Evolutionary conservation across 2,113 vertebrate genomes (phyloP).

Genomic region (Channa argus): DNA sequence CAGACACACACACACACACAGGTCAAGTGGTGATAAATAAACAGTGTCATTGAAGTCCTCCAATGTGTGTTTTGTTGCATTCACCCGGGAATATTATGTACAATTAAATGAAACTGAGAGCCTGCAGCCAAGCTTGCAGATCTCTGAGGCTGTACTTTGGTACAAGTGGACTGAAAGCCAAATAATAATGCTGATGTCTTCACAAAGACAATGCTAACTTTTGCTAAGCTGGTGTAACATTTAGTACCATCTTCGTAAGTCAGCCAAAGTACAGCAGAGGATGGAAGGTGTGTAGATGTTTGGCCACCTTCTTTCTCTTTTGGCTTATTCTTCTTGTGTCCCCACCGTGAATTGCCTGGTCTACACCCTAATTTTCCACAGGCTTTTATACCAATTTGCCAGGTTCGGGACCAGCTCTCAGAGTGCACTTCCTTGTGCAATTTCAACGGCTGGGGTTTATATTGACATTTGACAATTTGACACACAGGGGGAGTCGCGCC

Average conservation of each 20-base stretch:
- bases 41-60: slow-evolving; percentile 74
- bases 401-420: no score
- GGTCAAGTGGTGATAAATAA: slow-evolving; percentile 82
- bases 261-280: neutral
- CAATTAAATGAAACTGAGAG: neutral
- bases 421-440: no score
- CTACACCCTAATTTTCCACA: no score
- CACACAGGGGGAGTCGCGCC: no score
- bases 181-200: slow-evolving; percentile 1
- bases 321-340: no score
- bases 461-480: no score
- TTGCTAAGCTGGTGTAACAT: neutral
- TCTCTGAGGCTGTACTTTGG: neutral
- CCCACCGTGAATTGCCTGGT: no score
- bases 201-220: slow-evolving; percentile 1
- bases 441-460: no score
- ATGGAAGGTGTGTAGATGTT: neutral
- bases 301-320: no score
- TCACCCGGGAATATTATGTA: slow-evolving; percentile 17
- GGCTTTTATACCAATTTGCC: no score
- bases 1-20: slow-evolving; percentile 47
- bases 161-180: neutral
- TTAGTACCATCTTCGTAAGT: neutral
- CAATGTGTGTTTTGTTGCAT: slow-evolving; percentile 67
- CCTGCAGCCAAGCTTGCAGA: neutral